phyloP scores from a whole-genome alignment of 2,888 invertebrate genomes.

The Coremacera marginata region DNA sequence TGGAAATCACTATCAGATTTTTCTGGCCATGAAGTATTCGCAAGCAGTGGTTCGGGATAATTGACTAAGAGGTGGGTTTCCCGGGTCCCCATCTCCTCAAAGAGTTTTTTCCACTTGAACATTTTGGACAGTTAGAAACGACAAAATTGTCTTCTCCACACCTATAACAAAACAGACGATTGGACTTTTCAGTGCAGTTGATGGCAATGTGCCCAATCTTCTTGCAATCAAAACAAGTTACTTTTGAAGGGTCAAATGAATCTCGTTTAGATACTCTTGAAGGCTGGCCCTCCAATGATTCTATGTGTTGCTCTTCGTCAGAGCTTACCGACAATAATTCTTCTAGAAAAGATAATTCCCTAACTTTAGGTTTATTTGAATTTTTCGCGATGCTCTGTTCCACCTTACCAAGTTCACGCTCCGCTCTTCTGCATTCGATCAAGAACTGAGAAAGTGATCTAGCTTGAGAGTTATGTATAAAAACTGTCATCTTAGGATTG shows the following conservation, averaged over 20 bases:
- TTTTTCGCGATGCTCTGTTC: neutral
- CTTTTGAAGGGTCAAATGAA: neutral
- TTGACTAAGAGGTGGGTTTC: neutral
- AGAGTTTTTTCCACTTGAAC: neutral
- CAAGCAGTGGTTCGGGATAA: neutral
- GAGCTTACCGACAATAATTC: neutral
- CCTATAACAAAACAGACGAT: slow-evolving; percentile 15
- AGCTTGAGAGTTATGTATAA: neutral
- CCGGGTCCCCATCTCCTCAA: neutral
- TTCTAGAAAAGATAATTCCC: neutral
- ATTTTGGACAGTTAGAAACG: neutral
- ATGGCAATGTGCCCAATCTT: slow-evolving; percentile 20
- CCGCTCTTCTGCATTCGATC: slow-evolving; percentile 1
- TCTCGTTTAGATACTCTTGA: neutral
- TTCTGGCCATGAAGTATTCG: neutral
- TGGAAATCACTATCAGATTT: neutral
- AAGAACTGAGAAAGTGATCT: neutral
- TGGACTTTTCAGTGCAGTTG: neutral
- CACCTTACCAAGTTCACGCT: neutral
- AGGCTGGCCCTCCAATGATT: neutral
- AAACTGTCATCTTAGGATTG: slow-evolving; percentile 12
- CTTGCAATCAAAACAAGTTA: slow-evolving; percentile 25
- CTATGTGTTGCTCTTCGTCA: neutral
- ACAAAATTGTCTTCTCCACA: neutral
- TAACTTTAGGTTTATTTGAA: slow-evolving; percentile 6